Conservation (phyloP, 2,888 invertebrate species). For the Acheta domesticus region DNA sequence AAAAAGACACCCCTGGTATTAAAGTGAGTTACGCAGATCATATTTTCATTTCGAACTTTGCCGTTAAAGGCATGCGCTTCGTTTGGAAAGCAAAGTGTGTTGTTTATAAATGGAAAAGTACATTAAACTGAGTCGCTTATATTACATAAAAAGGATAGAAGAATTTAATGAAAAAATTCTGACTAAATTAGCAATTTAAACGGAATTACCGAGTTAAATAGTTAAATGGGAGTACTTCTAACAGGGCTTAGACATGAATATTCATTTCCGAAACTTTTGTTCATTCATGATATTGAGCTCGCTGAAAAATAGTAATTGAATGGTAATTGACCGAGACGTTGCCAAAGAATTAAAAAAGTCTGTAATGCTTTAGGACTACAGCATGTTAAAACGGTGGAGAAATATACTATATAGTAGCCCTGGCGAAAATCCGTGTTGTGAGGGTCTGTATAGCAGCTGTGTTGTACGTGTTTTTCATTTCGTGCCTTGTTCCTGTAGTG, state of each 20-base stretch:
- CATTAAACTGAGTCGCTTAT: neutral
- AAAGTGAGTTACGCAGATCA: slow-evolving; percentile 3
- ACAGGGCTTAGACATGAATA: neutral
- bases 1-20: neutral
- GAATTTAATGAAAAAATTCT: neutral
- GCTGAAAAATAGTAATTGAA: no score
- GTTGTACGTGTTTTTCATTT: no score
- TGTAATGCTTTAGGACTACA: no score
- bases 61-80: neutral
- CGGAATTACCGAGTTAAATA: neutral
- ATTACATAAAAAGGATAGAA: neutral
- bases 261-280: neutral
- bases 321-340: no score
- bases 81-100: neutral
- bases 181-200: slow-evolving; percentile 2
- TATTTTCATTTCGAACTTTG: slow-evolving; percentile 18
- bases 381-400: no score
- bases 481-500: no score
- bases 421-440: no score
- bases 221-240: neutral
- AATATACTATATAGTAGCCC: no score
- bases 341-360: no score
- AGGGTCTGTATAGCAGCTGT: no score
- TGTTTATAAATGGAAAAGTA: slow-evolving; percentile 18
- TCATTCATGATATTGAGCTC: no score